Conservation (phyloP, 2,888 invertebrate species). For the Acleris laterana region DNA sequence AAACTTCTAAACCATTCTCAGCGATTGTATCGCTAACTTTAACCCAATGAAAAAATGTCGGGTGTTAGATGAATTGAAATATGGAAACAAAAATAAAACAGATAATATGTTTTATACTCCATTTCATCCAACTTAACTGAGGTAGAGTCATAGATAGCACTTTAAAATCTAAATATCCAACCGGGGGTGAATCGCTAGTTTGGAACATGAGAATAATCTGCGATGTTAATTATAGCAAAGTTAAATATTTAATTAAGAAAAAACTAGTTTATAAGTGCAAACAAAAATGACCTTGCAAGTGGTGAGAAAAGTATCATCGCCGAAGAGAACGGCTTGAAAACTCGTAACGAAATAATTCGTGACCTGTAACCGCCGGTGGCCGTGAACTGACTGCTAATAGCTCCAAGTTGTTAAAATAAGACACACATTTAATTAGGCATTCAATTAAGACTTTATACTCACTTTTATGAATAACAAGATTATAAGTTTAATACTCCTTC, state of each 20-base stretch:
- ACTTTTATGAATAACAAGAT: background rate
- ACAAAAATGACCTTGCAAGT: conserved; percentile 38
- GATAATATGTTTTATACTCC: no score
- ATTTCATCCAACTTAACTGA: no score
- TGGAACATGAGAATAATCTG: no score
- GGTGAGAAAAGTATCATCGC: conserved; percentile 46
- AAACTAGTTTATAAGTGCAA: conserved; percentile 1
- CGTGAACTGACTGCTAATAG: conserved; percentile 45
- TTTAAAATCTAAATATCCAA: no score
- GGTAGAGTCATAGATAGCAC: no score
- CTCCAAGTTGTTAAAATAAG: no score
- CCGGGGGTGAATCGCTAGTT: no score
- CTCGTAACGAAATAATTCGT: conserved; percentile 43
- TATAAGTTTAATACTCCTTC: background rate
- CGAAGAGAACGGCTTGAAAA: conserved; percentile 24
- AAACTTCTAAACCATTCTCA: no score
- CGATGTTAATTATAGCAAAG: background rate
- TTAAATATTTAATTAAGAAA: background rate
- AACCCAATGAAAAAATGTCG: no score
- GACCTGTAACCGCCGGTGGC: conserved; percentile 48
- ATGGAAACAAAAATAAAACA: no score
- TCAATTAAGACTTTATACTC: background rate
- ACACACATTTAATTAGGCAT: background rate
- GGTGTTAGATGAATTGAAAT: no score
- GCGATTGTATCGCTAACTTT: no score